A percentile compares a stretch with the other conserved stretches of the same genome.
Evolutionary conservation across 2,797 vertebrate species (phyloP).

Genomic region (Argya squamiceps): DNA sequence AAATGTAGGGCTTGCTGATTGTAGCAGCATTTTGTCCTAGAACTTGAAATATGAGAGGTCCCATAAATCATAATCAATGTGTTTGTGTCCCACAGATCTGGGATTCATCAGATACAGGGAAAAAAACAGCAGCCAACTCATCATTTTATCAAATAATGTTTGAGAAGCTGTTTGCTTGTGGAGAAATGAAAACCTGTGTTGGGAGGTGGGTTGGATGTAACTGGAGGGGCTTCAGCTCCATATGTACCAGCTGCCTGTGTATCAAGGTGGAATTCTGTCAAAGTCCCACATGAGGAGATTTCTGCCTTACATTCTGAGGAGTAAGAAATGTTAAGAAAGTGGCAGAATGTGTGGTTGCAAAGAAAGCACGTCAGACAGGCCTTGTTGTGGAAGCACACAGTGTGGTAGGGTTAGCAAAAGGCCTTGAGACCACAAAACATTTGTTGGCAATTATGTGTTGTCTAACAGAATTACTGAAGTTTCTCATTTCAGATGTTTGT

Average conservation of each 20-base stretch:
- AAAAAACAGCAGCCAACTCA: background rate
- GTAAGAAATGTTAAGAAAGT: background rate
- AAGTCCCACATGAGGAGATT: background rate
- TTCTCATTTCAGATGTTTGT: background rate
- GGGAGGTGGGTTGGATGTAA: background rate
- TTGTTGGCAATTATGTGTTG: background rate
- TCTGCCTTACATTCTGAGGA: background rate
- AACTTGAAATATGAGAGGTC: background rate
- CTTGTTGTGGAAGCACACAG: background rate
- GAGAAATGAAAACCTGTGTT: background rate
- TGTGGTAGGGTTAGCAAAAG: background rate
- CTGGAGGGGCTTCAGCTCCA: background rate
- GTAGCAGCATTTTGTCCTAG: background rate
- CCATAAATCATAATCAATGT: background rate
- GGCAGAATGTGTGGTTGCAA: background rate
- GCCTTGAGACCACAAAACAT: background rate
- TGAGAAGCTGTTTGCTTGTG: background rate
- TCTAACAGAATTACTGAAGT: background rate
- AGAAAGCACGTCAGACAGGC: background rate
- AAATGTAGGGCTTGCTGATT: background rate
- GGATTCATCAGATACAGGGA: background rate
- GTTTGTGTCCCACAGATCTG: background rate
- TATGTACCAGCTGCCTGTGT: background rate
- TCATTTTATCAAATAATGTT: background rate
- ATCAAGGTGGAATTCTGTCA: background rate